Evolutionary conservation across 1,140 invertebrate genomes (phyloP).

Genomic region (Aphaenogaster ashmeadi): DNA sequence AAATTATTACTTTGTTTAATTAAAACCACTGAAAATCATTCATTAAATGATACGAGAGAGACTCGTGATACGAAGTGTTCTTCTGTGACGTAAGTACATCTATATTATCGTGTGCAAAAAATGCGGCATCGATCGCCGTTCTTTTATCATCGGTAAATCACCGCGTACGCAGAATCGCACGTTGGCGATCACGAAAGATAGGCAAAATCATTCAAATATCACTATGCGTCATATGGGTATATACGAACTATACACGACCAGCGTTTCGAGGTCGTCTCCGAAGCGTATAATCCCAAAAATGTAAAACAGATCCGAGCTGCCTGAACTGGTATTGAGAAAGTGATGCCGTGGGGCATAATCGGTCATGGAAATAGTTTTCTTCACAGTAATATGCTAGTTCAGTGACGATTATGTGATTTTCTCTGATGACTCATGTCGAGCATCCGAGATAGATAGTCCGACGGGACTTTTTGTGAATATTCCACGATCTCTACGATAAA

Average conservation of each 20-base stretch:
- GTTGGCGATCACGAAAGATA: not conserved
- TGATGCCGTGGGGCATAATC: not conserved
- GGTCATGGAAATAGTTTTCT: not conserved
- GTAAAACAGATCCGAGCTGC: not conserved
- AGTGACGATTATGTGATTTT: not conserved
- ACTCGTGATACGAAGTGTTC: not conserved
- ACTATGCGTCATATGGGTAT: not conserved
- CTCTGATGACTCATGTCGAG: not conserved
- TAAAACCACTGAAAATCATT: not conserved
- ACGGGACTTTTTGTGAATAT: not conserved
- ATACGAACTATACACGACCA: not conserved
- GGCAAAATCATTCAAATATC: not conserved
- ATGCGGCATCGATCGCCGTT: not conserved
- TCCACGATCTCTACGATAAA: not conserved
- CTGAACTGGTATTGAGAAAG: not conserved
- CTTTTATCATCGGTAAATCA: constrained; percentile 16
- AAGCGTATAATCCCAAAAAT: not conserved
- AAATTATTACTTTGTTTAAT: constrained; percentile 33
- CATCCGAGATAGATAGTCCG: not conserved
- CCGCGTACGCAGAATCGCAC: not conserved
- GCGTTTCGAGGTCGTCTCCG: not conserved
- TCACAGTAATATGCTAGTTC: not conserved
- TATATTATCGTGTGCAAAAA: not conserved
- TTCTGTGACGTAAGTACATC: not conserved
- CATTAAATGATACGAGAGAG: not conserved